phyloP scores from a whole-genome alignment of 2,113 vertebrate genomes.

The Microtus richardsoni region DNA sequence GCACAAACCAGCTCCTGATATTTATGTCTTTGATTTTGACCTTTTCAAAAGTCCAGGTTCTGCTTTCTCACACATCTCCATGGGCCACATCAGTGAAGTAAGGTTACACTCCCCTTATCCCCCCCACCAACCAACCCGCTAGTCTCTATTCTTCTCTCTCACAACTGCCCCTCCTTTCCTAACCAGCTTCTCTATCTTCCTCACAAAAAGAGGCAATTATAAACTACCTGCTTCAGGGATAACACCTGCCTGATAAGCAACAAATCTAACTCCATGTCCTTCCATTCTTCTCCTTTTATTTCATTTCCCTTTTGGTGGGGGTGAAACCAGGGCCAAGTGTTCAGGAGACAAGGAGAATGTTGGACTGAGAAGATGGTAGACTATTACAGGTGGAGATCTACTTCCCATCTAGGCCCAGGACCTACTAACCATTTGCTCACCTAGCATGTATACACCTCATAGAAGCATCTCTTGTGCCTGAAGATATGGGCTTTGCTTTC shows the following conservation, averaged over 20 bases:
- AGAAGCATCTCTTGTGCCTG: slow-evolving; percentile 65
- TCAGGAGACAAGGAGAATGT: neutral
- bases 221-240: slow-evolving; percentile 62
- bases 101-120: neutral
- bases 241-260: slow-evolving; percentile 66
- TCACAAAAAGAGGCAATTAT: slow-evolving; percentile 49
- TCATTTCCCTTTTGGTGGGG: neutral
- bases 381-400: slow-evolving; percentile 21
- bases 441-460: slow-evolving; percentile 11
- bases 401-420: slow-evolving; percentile 38
- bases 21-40: neutral
- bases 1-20: slow-evolving; percentile 5
- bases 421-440: slow-evolving; percentile 59
- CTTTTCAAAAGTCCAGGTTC: neutral
- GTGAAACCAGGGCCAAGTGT: too few species aligned
- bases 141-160: neutral
- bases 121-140: neutral
- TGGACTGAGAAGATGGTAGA: neutral
- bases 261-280: slow-evolving; percentile 20
- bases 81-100: neutral
- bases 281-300: neutral
- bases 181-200: neutral
- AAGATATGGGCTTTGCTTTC: slow-evolving; percentile 69
- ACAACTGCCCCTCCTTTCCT: neutral
- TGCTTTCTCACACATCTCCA: neutral